Conservation (phyloP, 2,888 invertebrate genomes). For the Tridacna gigas region DNA sequence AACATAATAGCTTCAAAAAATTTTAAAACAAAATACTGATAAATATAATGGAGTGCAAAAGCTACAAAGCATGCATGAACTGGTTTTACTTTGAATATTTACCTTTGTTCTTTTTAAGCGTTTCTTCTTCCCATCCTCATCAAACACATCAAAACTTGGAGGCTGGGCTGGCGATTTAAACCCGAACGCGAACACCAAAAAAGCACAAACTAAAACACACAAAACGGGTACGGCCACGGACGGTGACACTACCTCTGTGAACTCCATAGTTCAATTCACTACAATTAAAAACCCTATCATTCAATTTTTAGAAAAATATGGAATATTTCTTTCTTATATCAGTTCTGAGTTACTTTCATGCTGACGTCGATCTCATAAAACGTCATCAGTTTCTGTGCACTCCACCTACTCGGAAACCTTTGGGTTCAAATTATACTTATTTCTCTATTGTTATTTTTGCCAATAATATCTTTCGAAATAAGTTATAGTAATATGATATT, state of each 20-base stretch:
- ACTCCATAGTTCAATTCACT: slow-evolving; percentile 73
- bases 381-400: slow-evolving; percentile 70
- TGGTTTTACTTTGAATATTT: not conserved
- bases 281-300: not conserved
- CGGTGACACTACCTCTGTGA: slow-evolving; percentile 84
- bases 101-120: slow-evolving; percentile 75
- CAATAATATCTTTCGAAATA: too few relatives aligned
- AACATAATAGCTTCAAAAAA: too few relatives aligned
- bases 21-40: too few relatives aligned
- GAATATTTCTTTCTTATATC: slow-evolving; percentile 37
- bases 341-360: slow-evolving; percentile 70
- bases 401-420: slow-evolving; percentile 23
- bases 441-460: too few relatives aligned
- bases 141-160: slow-evolving; percentile 80
- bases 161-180: slow-evolving; percentile 93
- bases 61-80: too few relatives aligned
- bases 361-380: slow-evolving; percentile 78
- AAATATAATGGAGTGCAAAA: too few relatives aligned
- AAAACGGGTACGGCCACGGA: slow-evolving; percentile 87
- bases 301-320: slow-evolving; percentile 72
- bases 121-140: slow-evolving; percentile 73
- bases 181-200: slow-evolving; percentile 91
- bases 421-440: not conserved
- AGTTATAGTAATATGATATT: too few relatives aligned
- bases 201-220: slow-evolving; percentile 90